phyloP scores from a whole-genome alignment of 2,888 invertebrate genomes.

The Gisinianus flammeolus region DNA sequence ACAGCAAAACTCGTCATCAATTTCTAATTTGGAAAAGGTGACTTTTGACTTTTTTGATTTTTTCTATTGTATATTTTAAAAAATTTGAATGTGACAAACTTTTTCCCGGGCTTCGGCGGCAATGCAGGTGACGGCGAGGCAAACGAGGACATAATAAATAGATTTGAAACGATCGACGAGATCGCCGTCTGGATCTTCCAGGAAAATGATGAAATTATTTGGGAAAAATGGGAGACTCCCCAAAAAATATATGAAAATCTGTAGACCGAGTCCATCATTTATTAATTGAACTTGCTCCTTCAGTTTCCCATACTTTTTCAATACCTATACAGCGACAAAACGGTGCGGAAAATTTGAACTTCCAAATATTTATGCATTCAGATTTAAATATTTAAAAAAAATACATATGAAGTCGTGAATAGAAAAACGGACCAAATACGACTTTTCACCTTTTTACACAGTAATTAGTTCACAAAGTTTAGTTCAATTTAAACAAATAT shows the following conservation, averaged over 20 bases:
- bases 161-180: neutral
- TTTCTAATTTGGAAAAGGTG: neutral
- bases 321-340: constrained; percentile 1
- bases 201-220: neutral
- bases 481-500: neutral
- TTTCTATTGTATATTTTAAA: neutral
- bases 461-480: neutral
- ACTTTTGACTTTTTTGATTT: neutral
- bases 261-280: neutral
- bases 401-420: neutral
- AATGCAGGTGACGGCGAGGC: neutral
- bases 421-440: neutral
- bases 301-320: neutral
- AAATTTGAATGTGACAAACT: neutral
- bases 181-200: neutral
- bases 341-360: no score
- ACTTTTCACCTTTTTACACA: neutral
- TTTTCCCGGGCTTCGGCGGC: neutral
- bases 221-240: constrained; percentile 19
- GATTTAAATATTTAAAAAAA: no score
- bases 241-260: neutral
- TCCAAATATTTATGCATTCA: no score
- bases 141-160: neutral
- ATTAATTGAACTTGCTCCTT: neutral
- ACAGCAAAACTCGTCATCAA: neutral